These are phyloP conservation scores for Bursaphelenchus okinawaensis DNA, from an alignment of 2,888 invertebrate species.

Conservation along the genomic window DNA sequence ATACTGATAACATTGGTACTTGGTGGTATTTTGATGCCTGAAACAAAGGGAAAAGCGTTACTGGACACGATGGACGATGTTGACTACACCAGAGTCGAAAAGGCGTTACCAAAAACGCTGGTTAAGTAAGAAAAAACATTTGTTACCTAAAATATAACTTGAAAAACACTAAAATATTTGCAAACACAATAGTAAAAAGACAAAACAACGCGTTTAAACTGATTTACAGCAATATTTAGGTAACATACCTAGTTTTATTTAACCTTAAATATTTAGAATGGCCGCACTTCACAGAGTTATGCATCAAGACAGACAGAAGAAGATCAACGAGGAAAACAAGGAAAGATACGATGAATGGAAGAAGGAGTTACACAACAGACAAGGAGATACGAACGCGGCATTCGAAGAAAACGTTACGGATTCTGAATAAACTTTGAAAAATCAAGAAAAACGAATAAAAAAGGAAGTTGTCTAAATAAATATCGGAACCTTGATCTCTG, in stretches of 20 bases:
- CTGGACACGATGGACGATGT: slow-evolving; percentile 51
- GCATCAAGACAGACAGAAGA: slow-evolving; percentile 38
- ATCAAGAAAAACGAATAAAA: not conserved
- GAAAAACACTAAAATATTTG: not conserved
- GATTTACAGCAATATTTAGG: not conserved
- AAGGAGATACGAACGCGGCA: not conserved
- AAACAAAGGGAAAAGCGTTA: slow-evolving; percentile 44
- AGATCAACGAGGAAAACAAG: slow-evolving; percentile 26
- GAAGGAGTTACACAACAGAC: not conserved
- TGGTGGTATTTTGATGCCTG: slow-evolving; percentile 49
- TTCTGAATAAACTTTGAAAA: not conserved
- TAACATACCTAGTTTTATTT: not conserved
- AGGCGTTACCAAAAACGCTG: slow-evolving; percentile 43
- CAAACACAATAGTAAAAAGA: not conserved
- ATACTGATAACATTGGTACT: slow-evolving; percentile 41
- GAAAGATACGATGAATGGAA: slow-evolving; percentile 28
- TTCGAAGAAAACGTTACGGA: not conserved
- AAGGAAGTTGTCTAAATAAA: no score
- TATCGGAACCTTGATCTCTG: no score
- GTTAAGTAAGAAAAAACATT: slow-evolving; percentile 40
- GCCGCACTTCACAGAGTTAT: slow-evolving; percentile 47
- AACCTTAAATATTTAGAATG: slow-evolving; percentile 27
- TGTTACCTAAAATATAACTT: not conserved
- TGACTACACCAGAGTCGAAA: slow-evolving; percentile 44
- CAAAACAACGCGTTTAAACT: not conserved